Percentiles rank a stretch among this genome's conserved stretches.
phyloP scores from a whole-genome alignment of 2,797 vertebrate genomes.

The Cetoscarus ocellatus region DNA sequence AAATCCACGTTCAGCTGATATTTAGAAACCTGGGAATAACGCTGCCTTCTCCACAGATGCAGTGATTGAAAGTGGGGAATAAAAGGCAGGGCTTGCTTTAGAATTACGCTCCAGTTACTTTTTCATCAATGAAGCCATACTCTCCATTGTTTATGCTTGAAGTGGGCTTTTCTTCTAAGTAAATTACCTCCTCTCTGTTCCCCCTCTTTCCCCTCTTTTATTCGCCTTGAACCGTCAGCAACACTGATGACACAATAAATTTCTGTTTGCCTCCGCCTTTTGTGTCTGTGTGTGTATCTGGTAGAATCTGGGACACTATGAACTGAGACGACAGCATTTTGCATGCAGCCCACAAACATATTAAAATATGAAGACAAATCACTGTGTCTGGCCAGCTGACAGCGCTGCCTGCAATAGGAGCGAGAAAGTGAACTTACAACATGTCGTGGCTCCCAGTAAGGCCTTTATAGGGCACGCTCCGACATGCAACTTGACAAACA shows the following conservation, averaged over 20 bases:
- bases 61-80: slow-evolving; percentile 75
- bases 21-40: slow-evolving; percentile 74
- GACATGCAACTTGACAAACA: slow-evolving; percentile 78
- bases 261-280: slow-evolving; percentile 46
- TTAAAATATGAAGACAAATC: slow-evolving; percentile 86
- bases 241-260: slow-evolving; percentile 78
- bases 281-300: slow-evolving; percentile 27
- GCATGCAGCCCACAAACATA: slow-evolving; percentile 80
- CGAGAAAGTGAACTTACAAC: slow-evolving; percentile 69
- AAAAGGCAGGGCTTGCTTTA: slow-evolving; percentile 64
- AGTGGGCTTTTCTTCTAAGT: slow-evolving; percentile 71
- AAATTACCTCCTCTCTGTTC: slow-evolving; percentile 72
- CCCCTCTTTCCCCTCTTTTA: slow-evolving; percentile 62
- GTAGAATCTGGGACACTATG: slow-evolving; percentile 68
- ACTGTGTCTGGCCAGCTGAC: slow-evolving; percentile 75
- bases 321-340: slow-evolving; percentile 73
- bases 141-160: slow-evolving; percentile 79
- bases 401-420: slow-evolving; percentile 66
- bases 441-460: slow-evolving; percentile 63
- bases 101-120: slow-evolving; percentile 74
- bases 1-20: slow-evolving; percentile 84
- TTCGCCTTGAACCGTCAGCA: slow-evolving; percentile 70
- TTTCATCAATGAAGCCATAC: slow-evolving; percentile 73
- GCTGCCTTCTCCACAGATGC: slow-evolving; percentile 67
- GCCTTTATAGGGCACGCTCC: slow-evolving; percentile 70